Percentiles rank a stretch among this genome's conserved stretches.
phyloP scores from a whole-genome alignment of 2,888 invertebrate species.

The Sympetrum striolatum region DNA sequence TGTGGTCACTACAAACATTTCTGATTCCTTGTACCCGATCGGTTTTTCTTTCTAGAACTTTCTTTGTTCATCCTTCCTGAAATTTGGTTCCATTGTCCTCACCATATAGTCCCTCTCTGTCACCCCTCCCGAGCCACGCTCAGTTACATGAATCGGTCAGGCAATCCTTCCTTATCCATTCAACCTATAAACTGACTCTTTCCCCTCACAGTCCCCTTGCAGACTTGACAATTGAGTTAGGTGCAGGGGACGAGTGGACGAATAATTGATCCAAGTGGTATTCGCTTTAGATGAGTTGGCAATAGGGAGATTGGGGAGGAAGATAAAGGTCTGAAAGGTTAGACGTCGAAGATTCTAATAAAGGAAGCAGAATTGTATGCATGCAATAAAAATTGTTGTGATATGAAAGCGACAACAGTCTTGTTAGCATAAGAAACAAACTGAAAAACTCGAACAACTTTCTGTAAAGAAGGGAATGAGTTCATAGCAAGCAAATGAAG shows the following conservation, averaged over 20 bases:
- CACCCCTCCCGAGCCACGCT: not conserved
- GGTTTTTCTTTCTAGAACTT: no score
- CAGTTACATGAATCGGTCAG: not conserved
- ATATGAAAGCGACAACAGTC: not conserved
- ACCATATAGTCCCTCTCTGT: not conserved
- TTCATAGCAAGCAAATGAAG: no score
- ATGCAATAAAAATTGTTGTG: not conserved
- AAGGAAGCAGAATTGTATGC: not conserved
- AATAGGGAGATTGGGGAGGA: not conserved
- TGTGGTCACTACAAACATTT: no score
- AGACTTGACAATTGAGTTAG: conserved; percentile 12
- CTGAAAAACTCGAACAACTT: not conserved
- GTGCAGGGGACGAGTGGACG: conserved; percentile 13
- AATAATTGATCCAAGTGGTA: conserved; percentile 33
- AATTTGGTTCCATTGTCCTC: not conserved
- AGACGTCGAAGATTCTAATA: not conserved
- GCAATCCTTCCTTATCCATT: not conserved
- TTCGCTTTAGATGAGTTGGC: not conserved
- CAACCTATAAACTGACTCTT: not conserved
- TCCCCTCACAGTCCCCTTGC: not conserved
- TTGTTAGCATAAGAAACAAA: not conserved
- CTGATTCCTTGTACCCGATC: no score
- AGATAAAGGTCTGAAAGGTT: not conserved
- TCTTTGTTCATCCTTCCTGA: no score
- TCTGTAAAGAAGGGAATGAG: not conserved